Evolutionary conservation across 2,113 vertebrate genomes (phyloP), one percentile per base, ranked within the genome.

Genomic region (Ceuthmochares aereus): DNA sequence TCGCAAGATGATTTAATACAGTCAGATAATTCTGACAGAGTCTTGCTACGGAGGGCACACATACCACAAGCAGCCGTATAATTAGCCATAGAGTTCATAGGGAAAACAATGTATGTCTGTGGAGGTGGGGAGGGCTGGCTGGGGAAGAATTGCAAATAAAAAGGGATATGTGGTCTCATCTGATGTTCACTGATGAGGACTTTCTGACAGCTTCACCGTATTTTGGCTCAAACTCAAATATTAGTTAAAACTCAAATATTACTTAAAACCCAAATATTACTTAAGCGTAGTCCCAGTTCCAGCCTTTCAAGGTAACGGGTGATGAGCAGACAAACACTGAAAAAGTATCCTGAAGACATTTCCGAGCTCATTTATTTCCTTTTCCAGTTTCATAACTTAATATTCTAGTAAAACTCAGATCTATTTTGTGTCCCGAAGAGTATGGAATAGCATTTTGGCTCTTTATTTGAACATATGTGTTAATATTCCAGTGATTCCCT

Each of bases 1-100:
- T 96, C 94, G 94, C 34, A 16, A 95, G 94, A 88, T 96, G 87
- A 97, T 96, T 93, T 96, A 95, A 43, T 82, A 84, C 62, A 96
- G 79, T 73, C 78, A 94, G 89, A 91, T 90, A 77, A 95, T 42
- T 80, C 76, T 89, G 76, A 58, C 78, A 58, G 1, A 84, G 49
- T 62, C 47, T 81, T 91, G 56, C 76, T 83, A 8, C 8, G 64
- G 92, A 93, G 81, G 89, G 79, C 82, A 84, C 26, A 43, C 78
- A 60, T 73, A 84, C 63, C 90, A 77, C 93, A 96, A 84, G 64
- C 84, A 92, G 70, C 74, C 83, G 87, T 42, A 92, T 60, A 86
- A 62, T 81, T 64, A 93, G 64, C 45, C 52, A 30, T 17, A 32
- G 67, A 80, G 86, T 82, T 93, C 73, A 47, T 7, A 47, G 23